These are phyloP conservation scores for Leptinotarsa rubiginosa DNA, from an alignment of 2,888 invertebrate genomes.

Conservation along the genomic window DNA sequence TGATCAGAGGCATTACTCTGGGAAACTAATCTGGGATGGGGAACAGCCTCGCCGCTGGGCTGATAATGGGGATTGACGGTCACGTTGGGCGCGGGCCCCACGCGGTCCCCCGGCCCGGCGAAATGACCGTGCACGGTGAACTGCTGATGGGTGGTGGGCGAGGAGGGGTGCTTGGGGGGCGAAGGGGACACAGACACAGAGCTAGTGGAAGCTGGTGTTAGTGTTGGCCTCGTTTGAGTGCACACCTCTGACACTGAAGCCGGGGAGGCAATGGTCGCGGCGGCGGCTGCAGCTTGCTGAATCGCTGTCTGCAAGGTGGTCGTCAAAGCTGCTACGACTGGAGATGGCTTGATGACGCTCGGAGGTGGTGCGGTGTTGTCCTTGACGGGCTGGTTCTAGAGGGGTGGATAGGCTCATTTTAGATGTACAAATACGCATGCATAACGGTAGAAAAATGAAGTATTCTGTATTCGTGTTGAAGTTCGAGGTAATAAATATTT, in stretches of 20 bases:
- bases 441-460: constrained; percentile 6
- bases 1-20: constrained; percentile 72
- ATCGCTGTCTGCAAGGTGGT: constrained; percentile 48
- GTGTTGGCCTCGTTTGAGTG: constrained; percentile 62
- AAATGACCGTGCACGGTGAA: constrained; percentile 66
- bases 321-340: constrained; percentile 50
- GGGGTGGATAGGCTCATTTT: constrained; percentile 52
- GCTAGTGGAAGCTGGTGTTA: constrained; percentile 63
- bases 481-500: neutral
- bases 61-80: constrained; percentile 74
- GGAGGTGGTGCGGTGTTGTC: constrained; percentile 64
- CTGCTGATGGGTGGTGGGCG: constrained; percentile 64
- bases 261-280: constrained; percentile 59
- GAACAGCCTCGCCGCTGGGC: constrained; percentile 49
- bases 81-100: constrained; percentile 77
- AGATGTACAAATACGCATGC: constrained; percentile 33
- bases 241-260: constrained; percentile 66
- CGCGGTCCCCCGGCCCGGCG: constrained; percentile 67
- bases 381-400: constrained; percentile 71
- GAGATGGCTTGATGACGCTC: constrained; percentile 57
- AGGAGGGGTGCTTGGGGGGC: constrained; percentile 55
- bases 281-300: constrained; percentile 49
- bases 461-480: neutral
- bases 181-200: constrained; percentile 58
- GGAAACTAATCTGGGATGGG: constrained; percentile 66